A percentile compares a stretch with the other conserved stretches of the same genome.
phyloP scores from a whole-genome alignment of 2,797 vertebrate species.

The Morelia viridis region DNA sequence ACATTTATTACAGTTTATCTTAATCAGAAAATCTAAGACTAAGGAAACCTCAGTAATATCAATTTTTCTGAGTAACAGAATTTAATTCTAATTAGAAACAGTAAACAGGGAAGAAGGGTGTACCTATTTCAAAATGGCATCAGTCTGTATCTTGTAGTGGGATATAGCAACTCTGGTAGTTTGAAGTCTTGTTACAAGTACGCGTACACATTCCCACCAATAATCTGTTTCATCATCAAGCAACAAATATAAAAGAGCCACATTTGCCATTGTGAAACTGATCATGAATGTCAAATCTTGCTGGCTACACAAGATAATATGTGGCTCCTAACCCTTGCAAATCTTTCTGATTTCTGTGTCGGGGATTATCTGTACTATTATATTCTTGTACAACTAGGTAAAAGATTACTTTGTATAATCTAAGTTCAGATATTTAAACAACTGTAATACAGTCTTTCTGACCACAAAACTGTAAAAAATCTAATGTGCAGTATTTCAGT shows the following conservation, averaged over 20 bases:
- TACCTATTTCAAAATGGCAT: neutral
- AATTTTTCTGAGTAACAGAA: no score
- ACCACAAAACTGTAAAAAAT: neutral
- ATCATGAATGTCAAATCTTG: neutral
- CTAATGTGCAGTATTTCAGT: neutral
- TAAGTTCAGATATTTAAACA: neutral
- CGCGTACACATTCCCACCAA: neutral
- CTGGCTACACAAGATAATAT: neutral
- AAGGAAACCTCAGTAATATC: neutral
- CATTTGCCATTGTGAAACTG: neutral
- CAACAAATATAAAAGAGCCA: neutral
- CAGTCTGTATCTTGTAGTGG: neutral
- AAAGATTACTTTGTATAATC: neutral
- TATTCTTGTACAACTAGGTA: neutral
- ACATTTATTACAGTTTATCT: neutral
- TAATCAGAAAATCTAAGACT: neutral
- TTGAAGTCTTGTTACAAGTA: neutral
- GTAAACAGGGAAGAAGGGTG: neutral
- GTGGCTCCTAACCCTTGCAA: neutral
- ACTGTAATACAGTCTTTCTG: neutral
- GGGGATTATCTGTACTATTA: neutral
- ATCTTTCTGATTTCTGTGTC: neutral
- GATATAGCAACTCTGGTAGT: neutral
- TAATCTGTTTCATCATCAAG: neutral
- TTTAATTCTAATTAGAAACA: neutral